phyloP scores from a whole-genome alignment of 2,888 invertebrate genomes.

The Drosophila yooni region DNA sequence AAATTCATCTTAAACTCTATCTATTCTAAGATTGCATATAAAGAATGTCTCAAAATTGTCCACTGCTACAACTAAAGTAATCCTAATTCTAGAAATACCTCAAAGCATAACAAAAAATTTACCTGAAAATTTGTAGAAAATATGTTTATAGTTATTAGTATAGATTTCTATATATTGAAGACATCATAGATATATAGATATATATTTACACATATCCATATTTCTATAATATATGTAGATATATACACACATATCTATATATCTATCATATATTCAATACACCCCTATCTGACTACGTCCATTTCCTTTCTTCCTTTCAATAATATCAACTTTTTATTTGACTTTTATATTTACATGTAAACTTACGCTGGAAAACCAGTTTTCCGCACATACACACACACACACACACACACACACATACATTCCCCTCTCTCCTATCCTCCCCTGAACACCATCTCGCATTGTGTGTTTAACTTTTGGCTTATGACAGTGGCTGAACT shows the following conservation, averaged over 20 bases:
- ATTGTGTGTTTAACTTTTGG: constrained; percentile 64
- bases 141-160: background rate
- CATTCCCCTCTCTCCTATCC: background rate
- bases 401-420: constrained; percentile 16
- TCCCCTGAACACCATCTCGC: background rate
- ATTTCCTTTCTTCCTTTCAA: background rate
- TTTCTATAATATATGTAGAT: background rate
- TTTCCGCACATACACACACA: constrained; percentile 29
- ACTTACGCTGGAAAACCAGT: constrained; percentile 68
- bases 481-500: constrained; percentile 53
- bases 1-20: background rate
- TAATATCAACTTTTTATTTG: constrained; percentile 34
- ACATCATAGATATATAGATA: background rate
- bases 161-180: background rate
- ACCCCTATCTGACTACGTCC: constrained; percentile 3
- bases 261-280: background rate
- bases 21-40: background rate
- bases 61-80: background rate
- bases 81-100: background rate
- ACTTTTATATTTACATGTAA: constrained; percentile 56
- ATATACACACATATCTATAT: background rate
- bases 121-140: background rate
- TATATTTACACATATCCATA: background rate
- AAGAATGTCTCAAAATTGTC: background rate
- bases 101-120: background rate